Base-by-base conservation (phyloP, 2,888 invertebrate species). In the Molanna angustata region DNA sequence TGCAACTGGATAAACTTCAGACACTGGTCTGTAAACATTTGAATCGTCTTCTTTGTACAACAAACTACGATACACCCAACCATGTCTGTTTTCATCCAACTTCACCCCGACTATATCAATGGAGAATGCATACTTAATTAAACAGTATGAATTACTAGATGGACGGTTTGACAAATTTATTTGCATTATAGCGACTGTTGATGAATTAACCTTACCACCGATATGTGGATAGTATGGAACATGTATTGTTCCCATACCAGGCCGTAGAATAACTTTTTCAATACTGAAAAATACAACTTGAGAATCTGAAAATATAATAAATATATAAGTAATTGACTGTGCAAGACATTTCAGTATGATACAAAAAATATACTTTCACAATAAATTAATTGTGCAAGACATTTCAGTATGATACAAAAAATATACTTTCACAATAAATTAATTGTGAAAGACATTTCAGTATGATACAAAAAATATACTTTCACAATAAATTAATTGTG, bases 181-280 rank as follows among this genome's bases (percentile, higher is more conserved):
- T 35, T 57, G 54, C 17, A 54, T 39, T 6, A 49, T 47, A 17
- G 47, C 49, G n/a, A 52, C 44, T n/a, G 43, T 21, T 37, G 51
- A 40, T 14, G 17, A 21, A 31, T 43, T 49, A 9, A 52, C 11
- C 22, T 41, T 52, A 6, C 19, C 31, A 9, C 42, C 49, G 2
- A 49, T 21, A 14, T 40, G 40, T 16, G 49, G 46, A 20, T 6
- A 21, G 32, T 57, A 57, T 2, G 57, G 57, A 19, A 57, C 31
- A 4, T 35, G 47, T 19, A 48, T 18, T 18, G 37, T 51, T 13
- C 27, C 44, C 20, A 44, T 33, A 35, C 45, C 49, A 11, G 48
- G 45, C 14, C 52, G 48, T 13, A 52, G 20, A 33, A 22, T 43
- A 13, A 54, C 49, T 17, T 27, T 54, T 32, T 57, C 57, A 35